Evolutionary conservation across 1,140 invertebrate genomes (phyloP), one percentile per base, ranked within the genome.

Genomic region (Fopius arisanus): DNA sequence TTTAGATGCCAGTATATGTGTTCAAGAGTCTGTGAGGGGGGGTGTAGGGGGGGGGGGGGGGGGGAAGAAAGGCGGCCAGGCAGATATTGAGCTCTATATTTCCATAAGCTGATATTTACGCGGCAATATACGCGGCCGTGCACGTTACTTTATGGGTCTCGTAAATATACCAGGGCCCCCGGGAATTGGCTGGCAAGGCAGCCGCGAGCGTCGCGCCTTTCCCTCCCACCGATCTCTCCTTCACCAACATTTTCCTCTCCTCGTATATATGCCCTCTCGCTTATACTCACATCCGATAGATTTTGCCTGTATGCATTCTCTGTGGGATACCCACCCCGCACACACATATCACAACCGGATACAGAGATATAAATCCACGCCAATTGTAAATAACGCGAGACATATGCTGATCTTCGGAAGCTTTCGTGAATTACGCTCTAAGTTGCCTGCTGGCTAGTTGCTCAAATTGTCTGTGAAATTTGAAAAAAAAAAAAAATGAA

Each of bases 41-140:
- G 74, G 78, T 70, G 76, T 77, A 66, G 63, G 65, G 68, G 67
- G 66, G 31, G 10, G 12, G 70, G 14, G 48, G n/a, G 70, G 65
- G 70, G 62, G 77, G 33, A 74, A 75, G 76, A 74, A 70, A 81
- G 78, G 76, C 67, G 71, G 75, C 72, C 82, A 82, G 85, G 86
- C 87, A 88, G 86, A 89, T 88, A 88, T 89, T 89, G 88, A 88
- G 88, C 88, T 88, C 87, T 89, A 88, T 88, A 89, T 89, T 89
- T 89, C 87, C 87, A 88, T 89, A 89, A 89, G 88, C 85, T 89
- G 84, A 87, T 87, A 89, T 89, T 89, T 88, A 88, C 87, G 86
- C 81, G 86, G 87, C 86, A 87, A 88, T 88, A 88, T 88, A 88
- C 86, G 84, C 84, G 84, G 84, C 80, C 84, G 83, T 83, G 83